A percentile compares a stretch with the other conserved stretches of the same genome.
Conservation (phyloP, 2,113 vertebrate genomes). For the Ammodramus savannarum region DNA sequence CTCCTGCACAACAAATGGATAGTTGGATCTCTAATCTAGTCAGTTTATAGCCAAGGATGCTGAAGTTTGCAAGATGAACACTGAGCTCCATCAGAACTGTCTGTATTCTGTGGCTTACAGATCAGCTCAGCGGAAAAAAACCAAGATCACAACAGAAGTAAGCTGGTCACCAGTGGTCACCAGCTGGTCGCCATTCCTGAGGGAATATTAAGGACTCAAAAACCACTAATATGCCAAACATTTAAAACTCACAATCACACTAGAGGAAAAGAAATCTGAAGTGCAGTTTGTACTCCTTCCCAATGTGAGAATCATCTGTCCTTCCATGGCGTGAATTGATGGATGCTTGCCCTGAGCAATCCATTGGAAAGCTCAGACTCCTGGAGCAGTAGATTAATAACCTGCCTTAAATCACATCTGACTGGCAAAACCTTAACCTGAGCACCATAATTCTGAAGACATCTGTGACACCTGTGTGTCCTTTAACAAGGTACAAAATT, state of each 20-base stretch:
- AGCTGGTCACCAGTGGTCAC: background rate
- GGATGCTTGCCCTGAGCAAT: background rate
- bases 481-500: background rate
- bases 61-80: background rate
- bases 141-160: background rate
- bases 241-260: background rate
- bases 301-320: background rate
- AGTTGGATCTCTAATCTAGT: background rate
- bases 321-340: fast-evolving
- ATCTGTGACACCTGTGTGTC: background rate
- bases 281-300: background rate
- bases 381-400: background rate
- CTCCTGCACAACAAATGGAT: background rate
- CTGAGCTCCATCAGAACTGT: background rate
- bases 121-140: background rate
- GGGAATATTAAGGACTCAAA: fast-evolving
- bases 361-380: background rate
- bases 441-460: background rate
- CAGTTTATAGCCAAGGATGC: background rate
- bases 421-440: background rate
- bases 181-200: background rate
- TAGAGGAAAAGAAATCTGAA: background rate
- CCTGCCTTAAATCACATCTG: background rate
- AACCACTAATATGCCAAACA: background rate
- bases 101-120: background rate